Evolutionary conservation across 1,140 invertebrate species (phyloP).

Genomic region (Ooceraea biroi): DNA sequence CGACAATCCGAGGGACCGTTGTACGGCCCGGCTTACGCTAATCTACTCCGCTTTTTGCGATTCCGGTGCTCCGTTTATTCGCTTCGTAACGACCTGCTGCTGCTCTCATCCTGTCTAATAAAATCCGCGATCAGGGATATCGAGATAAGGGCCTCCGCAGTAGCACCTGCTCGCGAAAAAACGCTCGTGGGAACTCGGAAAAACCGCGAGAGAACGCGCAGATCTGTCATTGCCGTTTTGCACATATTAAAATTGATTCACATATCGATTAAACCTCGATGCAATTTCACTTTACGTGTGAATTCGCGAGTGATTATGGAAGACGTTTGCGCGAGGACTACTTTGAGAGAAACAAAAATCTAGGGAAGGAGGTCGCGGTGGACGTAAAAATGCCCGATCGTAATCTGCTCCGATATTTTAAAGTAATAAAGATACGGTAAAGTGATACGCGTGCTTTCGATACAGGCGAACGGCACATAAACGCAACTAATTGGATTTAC

Average conservation of each 20-base stretch:
- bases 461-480: conserved; percentile 4
- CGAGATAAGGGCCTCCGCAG: too few species aligned
- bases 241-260: too few species aligned
- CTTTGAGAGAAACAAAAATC: too few species aligned
- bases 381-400: too few species aligned
- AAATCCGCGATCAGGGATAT: background rate
- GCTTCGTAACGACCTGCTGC: background rate
- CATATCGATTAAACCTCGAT: too few species aligned
- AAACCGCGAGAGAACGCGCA: background rate
- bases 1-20: background rate
- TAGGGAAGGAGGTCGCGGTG: too few species aligned
- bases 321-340: too few species aligned
- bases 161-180: conserved; percentile 10
- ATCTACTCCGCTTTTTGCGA: conserved; percentile 14
- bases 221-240: too few species aligned
- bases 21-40: background rate
- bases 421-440: conserved; percentile 11
- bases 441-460: background rate
- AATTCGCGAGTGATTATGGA: too few species aligned
- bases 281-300: too few species aligned
- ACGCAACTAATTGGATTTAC: conserved; percentile 40
- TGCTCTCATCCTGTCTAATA: background rate
- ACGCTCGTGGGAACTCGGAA: background rate
- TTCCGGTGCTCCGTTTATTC: background rate
- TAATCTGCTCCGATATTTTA: too few species aligned